phyloP scores from a whole-genome alignment of 2,797 vertebrate genomes.

The Notoglanidium macrostoma region DNA sequence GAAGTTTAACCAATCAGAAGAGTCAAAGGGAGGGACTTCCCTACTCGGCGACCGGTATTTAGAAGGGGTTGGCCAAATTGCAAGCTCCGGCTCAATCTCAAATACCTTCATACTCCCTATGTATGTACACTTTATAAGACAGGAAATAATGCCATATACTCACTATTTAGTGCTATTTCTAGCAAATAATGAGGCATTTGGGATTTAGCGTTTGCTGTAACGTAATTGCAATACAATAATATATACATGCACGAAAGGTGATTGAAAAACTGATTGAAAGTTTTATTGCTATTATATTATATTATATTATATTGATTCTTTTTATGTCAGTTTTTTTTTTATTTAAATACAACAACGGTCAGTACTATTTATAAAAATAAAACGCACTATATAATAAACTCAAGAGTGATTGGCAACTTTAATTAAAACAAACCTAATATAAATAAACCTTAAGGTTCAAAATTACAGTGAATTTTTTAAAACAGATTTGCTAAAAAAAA shows the following conservation, averaged over 20 bases:
- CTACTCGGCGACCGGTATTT: slow-evolving; percentile 44
- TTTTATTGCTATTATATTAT: not conserved
- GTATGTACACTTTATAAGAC: not conserved
- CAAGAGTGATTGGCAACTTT: not conserved
- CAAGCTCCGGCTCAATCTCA: not conserved
- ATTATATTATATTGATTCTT: not conserved
- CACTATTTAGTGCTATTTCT: not conserved
- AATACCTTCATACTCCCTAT: not conserved
- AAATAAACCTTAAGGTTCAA: too few relatives aligned
- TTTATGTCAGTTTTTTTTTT: not conserved
- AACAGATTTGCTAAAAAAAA: not conserved
- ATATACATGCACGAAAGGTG: not conserved
- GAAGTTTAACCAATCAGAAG: slow-evolving; percentile 59
- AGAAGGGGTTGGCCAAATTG: slow-evolving; percentile 38
- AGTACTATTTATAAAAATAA: not conserved
- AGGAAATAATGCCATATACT: not conserved
- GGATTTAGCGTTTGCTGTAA: not conserved
- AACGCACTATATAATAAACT: not conserved
- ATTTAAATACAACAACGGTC: not conserved
- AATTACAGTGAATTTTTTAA: too few relatives aligned
- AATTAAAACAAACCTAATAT: not conserved
- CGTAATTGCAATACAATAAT: not conserved
- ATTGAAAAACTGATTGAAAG: not conserved
- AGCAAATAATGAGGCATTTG: not conserved
- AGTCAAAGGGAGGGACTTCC: slow-evolving; percentile 60